Evolutionary conservation across 1,140 invertebrate species (phyloP), one percentile per base, ranked within the genome.

Genomic region (Drosophila trapezifrons): DNA sequence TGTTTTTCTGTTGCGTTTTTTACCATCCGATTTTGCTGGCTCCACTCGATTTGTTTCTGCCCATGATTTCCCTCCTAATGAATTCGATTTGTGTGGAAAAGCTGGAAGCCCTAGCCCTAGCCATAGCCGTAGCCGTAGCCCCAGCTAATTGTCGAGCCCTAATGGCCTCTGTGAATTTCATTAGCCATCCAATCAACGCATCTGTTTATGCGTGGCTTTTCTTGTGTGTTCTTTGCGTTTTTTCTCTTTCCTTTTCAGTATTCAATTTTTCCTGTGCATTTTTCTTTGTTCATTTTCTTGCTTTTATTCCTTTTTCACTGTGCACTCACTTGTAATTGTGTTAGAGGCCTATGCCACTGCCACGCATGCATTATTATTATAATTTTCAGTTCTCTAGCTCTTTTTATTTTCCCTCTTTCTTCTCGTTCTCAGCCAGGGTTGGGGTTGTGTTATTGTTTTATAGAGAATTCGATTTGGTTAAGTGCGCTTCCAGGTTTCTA

Each of bases 361-460:
- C 84, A 87, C 84, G 84, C 85, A 89, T 89, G 84, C 84, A 87
- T 89, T 87, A 89, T 78, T 78, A 78, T 87, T 89, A 80, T 79
- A 87, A 84, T 80, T 89, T 87, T 7, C 18, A 37, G 51, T 18
- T 52, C 51, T 54, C 64, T 76, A 64, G 74, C 64, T 70, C 54
- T 46, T 46, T 37, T 66, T 70, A 40, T 78, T 45, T 46, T 64
- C 45, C 32, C 78, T 46, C 15, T 52, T 66, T 40, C 62, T 43
- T 32, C 64, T 42, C 47, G 40, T 69, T 64, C 69, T 47, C 40
- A 42, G 59, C 17, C 69, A 8, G 18, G 38, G 57, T 35, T 59
- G 76, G 73, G 63, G 57, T 43, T 81, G 56, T 76, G 56, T 76
- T 78, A 78, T 85, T 85, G 77, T 87, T 87, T 76, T 76, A 86